phyloP scores from a whole-genome alignment of 2,888 invertebrate species.

The Macrostomum cliftonense region DNA sequence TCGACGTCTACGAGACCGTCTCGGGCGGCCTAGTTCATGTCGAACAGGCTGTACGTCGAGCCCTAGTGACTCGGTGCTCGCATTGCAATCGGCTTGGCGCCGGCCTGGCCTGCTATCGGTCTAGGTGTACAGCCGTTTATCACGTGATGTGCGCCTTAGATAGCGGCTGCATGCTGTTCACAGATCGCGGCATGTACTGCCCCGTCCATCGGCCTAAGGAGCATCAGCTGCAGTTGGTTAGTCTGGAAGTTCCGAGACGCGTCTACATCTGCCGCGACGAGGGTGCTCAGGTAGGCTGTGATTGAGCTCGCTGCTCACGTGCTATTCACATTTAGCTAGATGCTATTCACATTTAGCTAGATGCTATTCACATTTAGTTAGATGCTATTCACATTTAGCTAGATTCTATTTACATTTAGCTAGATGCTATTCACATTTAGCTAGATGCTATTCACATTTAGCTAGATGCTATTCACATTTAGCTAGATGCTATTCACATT shows the following conservation, averaged over 20 bases:
- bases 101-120: conserved; percentile 81
- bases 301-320: too few relatives aligned
- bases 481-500: too few relatives aligned
- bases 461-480: too few relatives aligned
- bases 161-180: conserved; percentile 79
- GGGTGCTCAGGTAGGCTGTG: conserved; percentile 57
- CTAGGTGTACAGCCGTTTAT: conserved; percentile 70
- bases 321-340: too few relatives aligned
- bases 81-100: conserved; percentile 72
- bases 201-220: conserved; percentile 48
- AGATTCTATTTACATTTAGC: too few relatives aligned
- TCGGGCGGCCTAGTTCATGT: conserved; percentile 87
- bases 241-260: conserved; percentile 68
- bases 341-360: too few relatives aligned
- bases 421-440: too few relatives aligned
- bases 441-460: too few relatives aligned
- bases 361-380: too few relatives aligned
- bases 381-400: too few relatives aligned
- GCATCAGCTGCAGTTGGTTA: conserved; percentile 54
- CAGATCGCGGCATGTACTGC: conserved; percentile 78
- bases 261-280: conserved; percentile 93
- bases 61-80: conserved; percentile 50
- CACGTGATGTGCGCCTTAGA: conserved; percentile 85
- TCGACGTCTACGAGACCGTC: conserved; percentile 85
- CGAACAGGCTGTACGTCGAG: conserved; percentile 64